Evolutionary conservation across 2,113 vertebrate genomes (phyloP), one percentile per base, ranked within the genome.

Genomic region (Oreocharis arfaki): DNA sequence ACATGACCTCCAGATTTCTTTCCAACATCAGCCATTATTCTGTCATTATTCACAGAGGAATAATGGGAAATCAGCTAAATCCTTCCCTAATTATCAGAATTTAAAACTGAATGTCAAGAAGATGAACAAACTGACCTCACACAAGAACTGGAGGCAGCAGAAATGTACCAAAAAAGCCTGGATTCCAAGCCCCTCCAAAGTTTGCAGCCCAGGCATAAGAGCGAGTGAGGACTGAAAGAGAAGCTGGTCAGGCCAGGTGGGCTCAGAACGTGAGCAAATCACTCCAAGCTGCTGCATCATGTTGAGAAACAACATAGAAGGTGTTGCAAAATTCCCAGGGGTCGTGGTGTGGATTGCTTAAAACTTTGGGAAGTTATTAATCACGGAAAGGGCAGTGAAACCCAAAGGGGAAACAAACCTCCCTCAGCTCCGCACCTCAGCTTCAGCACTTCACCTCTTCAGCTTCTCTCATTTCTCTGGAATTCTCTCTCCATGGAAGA

Each of bases 191-290:
- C 5, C 3, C 41, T 85, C 52, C 30, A 73, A 68, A 82, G 49
- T 47, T 59, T 57, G 3, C 11, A 17, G 1, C 16, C 27, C 39
- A 78, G n/a, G 9, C 11, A 41, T 9, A 55, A 17, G 0, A 8
- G 18, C 11, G 78, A 55, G 44, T 24, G 69, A 52, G 39, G 65
- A 4, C 7, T 64, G 44, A 17, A 60, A 65, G 59, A 64, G 24
- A 5, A 65, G 28, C 33, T 65, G 41, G 2, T 22, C 35, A 18
- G 20, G 37, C 37, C 69, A 46, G 46, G 26, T 28, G 63, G 22
- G 37, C 33, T 63, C 35, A 46, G 42, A 13, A 35, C 0, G 0
- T 7, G 23, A 44, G 8, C 0, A 3, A 42, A 39, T 24, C 20
- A 9, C 32, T 18, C 47, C 21, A 6, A 63, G 20, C 26, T 92